Evolutionary conservation across 2,888 invertebrate species (phyloP).

Genomic region (Leucoma salicis): DNA sequence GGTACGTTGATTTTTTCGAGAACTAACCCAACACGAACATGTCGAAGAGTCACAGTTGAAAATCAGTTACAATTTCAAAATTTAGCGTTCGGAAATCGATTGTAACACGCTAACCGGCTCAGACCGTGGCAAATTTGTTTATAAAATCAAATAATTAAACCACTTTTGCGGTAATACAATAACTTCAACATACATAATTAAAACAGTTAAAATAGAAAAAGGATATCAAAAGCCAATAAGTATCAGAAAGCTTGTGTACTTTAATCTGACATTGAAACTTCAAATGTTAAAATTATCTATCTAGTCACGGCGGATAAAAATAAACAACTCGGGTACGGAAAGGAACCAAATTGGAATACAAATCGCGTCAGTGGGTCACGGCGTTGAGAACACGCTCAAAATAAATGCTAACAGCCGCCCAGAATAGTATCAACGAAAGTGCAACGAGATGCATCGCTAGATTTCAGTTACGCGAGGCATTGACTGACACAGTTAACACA

Average conservation of each 20-base stretch:
- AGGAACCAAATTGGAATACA: conserved; percentile 56
- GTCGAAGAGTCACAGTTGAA: too few species aligned
- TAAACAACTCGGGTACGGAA: conserved; percentile 49
- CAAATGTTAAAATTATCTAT: conserved; percentile 3
- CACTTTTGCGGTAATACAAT: too few species aligned
- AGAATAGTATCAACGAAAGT: conserved; percentile 59
- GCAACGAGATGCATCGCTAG: conserved; percentile 38
- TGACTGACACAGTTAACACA: conserved; percentile 7
- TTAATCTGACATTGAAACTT: background rate
- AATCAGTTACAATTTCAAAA: background rate
- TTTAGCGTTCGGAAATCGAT: background rate
- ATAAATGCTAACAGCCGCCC: conserved; percentile 58
- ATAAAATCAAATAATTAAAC: too few species aligned
- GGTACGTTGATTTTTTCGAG: too few species aligned
- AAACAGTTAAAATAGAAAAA: background rate
- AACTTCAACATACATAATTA: too few species aligned
- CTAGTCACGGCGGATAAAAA: conserved; percentile 35
- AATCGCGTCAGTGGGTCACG: conserved; percentile 69
- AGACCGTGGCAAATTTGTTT: background rate
- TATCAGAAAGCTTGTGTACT: background rate
- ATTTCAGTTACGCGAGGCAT: conserved; percentile 10
- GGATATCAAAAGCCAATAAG: background rate
- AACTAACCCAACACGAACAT: too few species aligned
- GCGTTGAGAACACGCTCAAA: conserved; percentile 59
- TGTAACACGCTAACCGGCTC: background rate